Base-by-base conservation (phyloP, 1,140 invertebrate genomes). In the Scylla paramamosain region DNA sequence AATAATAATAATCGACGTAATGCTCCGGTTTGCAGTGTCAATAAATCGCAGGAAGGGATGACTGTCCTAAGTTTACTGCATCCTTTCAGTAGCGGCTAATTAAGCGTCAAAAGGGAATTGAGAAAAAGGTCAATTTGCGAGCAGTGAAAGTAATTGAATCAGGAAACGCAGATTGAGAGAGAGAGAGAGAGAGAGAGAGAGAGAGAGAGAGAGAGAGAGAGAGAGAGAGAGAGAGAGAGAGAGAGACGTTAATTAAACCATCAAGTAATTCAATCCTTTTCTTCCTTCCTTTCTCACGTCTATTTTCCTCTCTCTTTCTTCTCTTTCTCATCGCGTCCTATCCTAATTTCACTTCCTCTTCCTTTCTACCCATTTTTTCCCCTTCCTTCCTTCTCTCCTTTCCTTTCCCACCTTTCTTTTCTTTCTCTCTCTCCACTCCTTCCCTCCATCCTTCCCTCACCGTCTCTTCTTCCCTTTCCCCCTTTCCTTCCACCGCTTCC, bases 141-240 rank as follows among this genome's bases (percentile, higher is more conserved):
- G 67, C 16, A n/a, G 10, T 77, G 67, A 77, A 25, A 7, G 8
- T 77, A 77, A 77, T 77, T n/a, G 67, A n/a, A n/a, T n/a, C 67
- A n/a, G 25, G 10, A 20, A 59, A 59, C 16, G 52, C 12, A 59
- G 46, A 14, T 4, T 48, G 14, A 67, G 59, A 67, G 59, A 67
- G 59, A 67, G 59, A 67, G 59, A 67, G 59, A 8, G 20, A 25
- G 20, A 25, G 25, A n/a, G 25, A n/a, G 67, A n/a, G 67, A 77
- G 67, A 77, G 67, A 77, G 67, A 77, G 67, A n/a, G 67, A 77
- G 67, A 77, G 67, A 77, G 67, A 77, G 67, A 77, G 67, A 77
- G 67, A 77, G 67, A 20, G 52, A 59, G 52, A 59, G 52, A 59
- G 52, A 59, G 52, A 59, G 67, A 77, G 67, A 77, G 67, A 77